Conservation (phyloP, 2,888 invertebrate species). For the Patella depressa region DNA sequence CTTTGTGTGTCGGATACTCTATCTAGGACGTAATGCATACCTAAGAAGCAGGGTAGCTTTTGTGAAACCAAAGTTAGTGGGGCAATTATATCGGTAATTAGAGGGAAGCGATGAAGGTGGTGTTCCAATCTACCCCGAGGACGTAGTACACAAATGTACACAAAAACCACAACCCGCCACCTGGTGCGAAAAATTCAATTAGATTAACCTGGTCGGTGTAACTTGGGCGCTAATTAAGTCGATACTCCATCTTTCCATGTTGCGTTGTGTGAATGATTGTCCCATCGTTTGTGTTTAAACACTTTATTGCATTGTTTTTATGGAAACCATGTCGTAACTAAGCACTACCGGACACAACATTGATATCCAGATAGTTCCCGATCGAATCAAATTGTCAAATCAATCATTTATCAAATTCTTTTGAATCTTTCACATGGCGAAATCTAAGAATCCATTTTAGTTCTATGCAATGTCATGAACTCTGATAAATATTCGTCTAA, state of each 20-base stretch:
- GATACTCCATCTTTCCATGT: not conserved
- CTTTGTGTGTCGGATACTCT: not conserved
- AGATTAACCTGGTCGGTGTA: conserved; percentile 5
- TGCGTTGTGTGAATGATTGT: too few species aligned
- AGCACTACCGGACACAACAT: too few species aligned
- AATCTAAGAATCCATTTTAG: too few species aligned
- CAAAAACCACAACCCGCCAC: conserved; percentile 6
- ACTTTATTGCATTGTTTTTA: too few species aligned
- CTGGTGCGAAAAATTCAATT: conserved; percentile 8
- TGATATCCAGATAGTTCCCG: too few species aligned
- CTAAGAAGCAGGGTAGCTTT: not conserved
- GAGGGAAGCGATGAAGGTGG: not conserved
- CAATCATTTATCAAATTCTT: too few species aligned
- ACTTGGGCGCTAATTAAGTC: conserved; percentile 7
- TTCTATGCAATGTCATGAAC: too few species aligned
- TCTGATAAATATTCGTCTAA: too few species aligned
- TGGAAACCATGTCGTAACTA: too few species aligned
- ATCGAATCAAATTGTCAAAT: too few species aligned
- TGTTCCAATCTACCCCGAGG: conserved; percentile 1
- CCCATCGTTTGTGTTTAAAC: too few species aligned
- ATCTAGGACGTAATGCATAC: not conserved
- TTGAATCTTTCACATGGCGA: too few species aligned
- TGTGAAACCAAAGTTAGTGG: not conserved
- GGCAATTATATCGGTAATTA: conserved; percentile 2
- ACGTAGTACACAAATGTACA: conserved; percentile 2